Base-by-base conservation (phyloP, 2,797 vertebrate species). In the Botia almorhae region DNA sequence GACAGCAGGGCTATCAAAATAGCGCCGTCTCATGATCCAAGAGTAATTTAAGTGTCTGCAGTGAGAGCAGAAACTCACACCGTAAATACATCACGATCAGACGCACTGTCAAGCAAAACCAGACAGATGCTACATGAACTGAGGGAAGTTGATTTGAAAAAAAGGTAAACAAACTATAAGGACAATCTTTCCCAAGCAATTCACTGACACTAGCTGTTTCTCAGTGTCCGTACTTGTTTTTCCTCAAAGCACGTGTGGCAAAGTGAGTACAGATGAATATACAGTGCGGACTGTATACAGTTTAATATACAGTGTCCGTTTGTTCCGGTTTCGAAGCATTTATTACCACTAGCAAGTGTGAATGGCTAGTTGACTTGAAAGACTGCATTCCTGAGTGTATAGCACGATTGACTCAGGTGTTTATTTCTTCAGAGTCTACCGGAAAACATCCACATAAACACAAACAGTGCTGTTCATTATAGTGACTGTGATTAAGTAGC, bases 81-180 rank as follows among this genome's bases (percentile, higher is more conserved):
- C 16, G 29, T 65, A 67, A 55, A 79, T 72, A 53, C 51, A 64
- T 80, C 26, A 55, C 33, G 71, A 65, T n/a, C 14, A 46, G 63
- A 76, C 2, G 0, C 29, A 67, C 13, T 2, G 5, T 46, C 11
- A 3, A 26, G 3, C 63, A 43, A 80, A 73, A 56, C 12, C 69
- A 53, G 65, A 58, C 46, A 53, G 4, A 16, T 33, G 56, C 4
- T 29, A 29, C 8, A 29, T 12, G 58, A 29, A n/a, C 1, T 23
- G n/a, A 58, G 48, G 21, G 14, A 63, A 63, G 11, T 17, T 11
- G 5, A 65, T 17, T 65, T 72, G n/a, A 78, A 64, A 69, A 56
- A 64, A 55, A 21, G 21, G 19, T 1, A 6, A 50, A 39, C 36
- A 64, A 72, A 64, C 13, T 11, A 61, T 50, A 16, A 69, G 21